Base-by-base conservation (phyloP, 2,797 vertebrate genomes). In the Fundulus diaphanus region DNA sequence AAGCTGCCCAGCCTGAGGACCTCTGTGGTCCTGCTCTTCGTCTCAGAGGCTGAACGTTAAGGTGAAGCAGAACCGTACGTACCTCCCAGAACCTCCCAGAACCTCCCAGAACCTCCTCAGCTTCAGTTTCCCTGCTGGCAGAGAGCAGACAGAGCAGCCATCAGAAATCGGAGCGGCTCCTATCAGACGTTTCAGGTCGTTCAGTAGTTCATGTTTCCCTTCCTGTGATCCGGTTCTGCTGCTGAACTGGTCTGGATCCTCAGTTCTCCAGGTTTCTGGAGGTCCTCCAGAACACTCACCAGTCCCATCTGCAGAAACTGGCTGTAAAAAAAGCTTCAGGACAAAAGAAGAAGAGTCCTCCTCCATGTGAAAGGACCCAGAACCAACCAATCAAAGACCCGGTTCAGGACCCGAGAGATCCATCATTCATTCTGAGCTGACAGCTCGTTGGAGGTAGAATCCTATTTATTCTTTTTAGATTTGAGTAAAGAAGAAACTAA, bases 71-170 rank as follows among this genome's bases (percentile, higher is more conserved):
- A 68, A 31, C 3, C 16, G 3, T 8, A 46, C 40, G 8, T 27
- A 27, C 27, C n/a, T 29, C 27, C 12, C 27, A 59, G 27, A 59
- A 68, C 67, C 67, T n/a, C 24, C 7, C 46, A 35, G 5, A 49
- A 27, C 46, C n/a, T 33, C 31, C 29, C 44, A 16, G 56, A 33
- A 7, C n/a, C n/a, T 37, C 35, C 44, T 46, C 44, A 46, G 27
- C 2, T 29, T 49, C 46, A 68, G 67, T 68, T 68, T 68, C 89
- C 89, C 82, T 84, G 85, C 80, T 86, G 80, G 33, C 31, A 69
- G 1, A 49, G 44, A 59, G 5, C 20, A 49, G 46, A 68, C n/a
- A 84, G 61, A 74, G 48, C 16, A 49, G 16, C 11, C 54, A 35
- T 24, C 1, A 48, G 24, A 57, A 13, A 63, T 37, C 61, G 15